A percentile compares a stretch with the other conserved stretches of the same genome.
Evolutionary conservation across 2,797 vertebrate genomes (phyloP).

Genomic region (Sarcophilus harrisii): DNA sequence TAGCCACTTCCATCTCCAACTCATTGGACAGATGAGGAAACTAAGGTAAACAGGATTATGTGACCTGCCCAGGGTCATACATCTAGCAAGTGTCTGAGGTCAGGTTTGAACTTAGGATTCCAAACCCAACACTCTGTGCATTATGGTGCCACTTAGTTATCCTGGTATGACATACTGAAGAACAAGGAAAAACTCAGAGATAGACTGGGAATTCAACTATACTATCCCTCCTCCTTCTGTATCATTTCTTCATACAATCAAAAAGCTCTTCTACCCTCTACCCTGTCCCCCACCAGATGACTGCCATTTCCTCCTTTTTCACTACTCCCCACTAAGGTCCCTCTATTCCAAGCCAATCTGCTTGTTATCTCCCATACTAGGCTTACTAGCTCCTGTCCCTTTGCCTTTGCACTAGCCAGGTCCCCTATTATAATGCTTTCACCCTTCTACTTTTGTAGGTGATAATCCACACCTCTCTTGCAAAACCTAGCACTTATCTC

Average conservation of each 20-base stretch:
- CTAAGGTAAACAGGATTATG: not conserved
- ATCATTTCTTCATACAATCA: not conserved
- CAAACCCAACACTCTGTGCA: not conserved
- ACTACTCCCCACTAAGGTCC: not conserved
- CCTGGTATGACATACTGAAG: not conserved
- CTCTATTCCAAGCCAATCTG: not conserved
- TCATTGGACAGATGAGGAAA: not conserved
- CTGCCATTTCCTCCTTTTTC: not conserved
- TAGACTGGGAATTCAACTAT: not conserved
- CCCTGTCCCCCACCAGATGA: not conserved
- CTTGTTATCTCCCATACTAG: not conserved
- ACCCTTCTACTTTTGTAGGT: not conserved
- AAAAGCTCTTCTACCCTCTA: not conserved
- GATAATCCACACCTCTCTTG: not conserved
- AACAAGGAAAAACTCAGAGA: not conserved
- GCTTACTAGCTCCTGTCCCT: not conserved
- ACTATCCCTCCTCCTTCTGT: not conserved
- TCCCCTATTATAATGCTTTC: not conserved
- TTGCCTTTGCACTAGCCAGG: slow-evolving; percentile 1
- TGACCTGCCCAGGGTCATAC: not conserved
- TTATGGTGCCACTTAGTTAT: not conserved
- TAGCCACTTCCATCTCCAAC: not conserved
- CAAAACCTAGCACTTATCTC: not conserved
- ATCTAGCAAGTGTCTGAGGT: not conserved
- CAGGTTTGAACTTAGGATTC: not conserved